These are phyloP conservation scores for Ischnus inquisitorius DNA, from an alignment of 2,888 invertebrate genomes.

Conservation along the genomic window DNA sequence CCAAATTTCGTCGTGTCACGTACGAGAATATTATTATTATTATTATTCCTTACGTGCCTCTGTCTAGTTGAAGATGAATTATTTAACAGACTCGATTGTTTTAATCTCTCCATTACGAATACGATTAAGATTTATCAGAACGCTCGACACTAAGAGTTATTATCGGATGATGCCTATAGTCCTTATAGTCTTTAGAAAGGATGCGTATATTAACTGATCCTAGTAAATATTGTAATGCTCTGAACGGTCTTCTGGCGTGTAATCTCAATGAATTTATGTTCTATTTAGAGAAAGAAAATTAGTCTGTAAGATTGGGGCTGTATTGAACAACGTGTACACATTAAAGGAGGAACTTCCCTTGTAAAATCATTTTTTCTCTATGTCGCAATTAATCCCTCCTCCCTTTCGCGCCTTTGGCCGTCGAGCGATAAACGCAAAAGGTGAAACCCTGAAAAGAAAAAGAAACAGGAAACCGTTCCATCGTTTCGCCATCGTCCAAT, in stretches of 20 bases:
- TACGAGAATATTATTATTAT: background rate
- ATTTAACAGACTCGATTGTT: conserved; percentile 53
- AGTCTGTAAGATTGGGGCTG: conserved; percentile 56
- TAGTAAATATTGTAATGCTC: conserved; percentile 45
- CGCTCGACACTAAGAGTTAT: conserved; percentile 54
- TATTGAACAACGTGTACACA: conserved; percentile 59
- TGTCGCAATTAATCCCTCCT: too few species aligned
- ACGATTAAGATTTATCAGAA: conserved; percentile 40
- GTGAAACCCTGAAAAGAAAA: too few species aligned
- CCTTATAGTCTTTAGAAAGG: conserved; percentile 51
- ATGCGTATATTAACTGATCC: conserved; percentile 57
- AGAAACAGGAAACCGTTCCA: too few species aligned
- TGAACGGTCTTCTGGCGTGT: conserved; percentile 44
- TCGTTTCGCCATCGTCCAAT: too few species aligned
- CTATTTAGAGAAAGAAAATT: conserved; percentile 30
- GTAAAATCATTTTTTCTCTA: conserved; percentile 38
- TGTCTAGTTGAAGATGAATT: conserved; percentile 53
- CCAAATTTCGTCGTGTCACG: background rate
- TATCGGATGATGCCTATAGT: conserved; percentile 42
- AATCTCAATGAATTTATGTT: conserved; percentile 48
- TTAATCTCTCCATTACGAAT: conserved; percentile 45
- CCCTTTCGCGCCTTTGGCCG: too few species aligned
- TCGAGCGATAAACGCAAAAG: too few species aligned
- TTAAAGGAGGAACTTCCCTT: conserved; percentile 65
- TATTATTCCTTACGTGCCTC: conserved; percentile 13